Conservation (phyloP, 2,113 vertebrate species). For the Spilogale gracilis region DNA sequence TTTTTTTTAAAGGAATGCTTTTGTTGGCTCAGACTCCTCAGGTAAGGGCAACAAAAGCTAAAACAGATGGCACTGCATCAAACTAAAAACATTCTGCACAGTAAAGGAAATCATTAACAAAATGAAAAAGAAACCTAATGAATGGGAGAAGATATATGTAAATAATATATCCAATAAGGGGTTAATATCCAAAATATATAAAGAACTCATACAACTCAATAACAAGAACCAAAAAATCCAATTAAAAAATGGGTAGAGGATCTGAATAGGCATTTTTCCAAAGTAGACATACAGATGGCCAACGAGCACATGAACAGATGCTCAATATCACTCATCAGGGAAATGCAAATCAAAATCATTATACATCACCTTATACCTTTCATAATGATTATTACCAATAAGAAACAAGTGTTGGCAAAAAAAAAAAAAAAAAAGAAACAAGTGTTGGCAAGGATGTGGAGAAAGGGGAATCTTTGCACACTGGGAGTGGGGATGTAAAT, state of each 20-base stretch:
- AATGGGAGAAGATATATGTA: neutral
- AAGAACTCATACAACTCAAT: neutral
- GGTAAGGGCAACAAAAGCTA: neutral
- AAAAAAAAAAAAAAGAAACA: too few relatives aligned
- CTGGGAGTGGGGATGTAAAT: neutral
- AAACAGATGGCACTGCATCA: neutral
- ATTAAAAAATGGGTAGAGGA: neutral
- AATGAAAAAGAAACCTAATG: neutral
- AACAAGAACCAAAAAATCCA: neutral
- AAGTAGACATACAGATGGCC: neutral
- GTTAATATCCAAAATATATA: neutral
- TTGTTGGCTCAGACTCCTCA: neutral
- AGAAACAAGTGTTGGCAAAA: neutral
- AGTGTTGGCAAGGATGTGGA: neutral
- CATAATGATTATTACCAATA: neutral
- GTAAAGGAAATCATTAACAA: neutral
- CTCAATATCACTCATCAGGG: neutral
- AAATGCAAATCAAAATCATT: neutral
- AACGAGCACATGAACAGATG: neutral
- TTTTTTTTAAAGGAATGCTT: neutral
- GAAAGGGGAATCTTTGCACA: neutral
- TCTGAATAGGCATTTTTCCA: neutral
- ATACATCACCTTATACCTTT: neutral
- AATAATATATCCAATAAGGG: neutral
- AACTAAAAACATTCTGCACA: neutral